Base-by-base conservation (phyloP, 2,888 invertebrate genomes). In the Mactromeris polynyma region DNA sequence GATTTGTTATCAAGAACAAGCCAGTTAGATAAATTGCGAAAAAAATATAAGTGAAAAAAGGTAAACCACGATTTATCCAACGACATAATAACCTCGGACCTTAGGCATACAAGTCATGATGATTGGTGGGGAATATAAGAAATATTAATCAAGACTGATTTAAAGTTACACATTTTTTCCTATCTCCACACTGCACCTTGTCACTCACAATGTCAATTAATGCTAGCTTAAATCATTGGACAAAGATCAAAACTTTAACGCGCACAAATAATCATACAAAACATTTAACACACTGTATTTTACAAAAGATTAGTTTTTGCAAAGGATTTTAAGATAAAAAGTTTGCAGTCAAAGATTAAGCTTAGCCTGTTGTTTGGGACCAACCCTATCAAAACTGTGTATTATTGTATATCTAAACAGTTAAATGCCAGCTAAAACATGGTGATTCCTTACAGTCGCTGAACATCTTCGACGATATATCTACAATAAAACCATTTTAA, bases 351-450 rank as follows among this genome's bases (percentile, higher is more conserved):
- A 14, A 69, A 69, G 31, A 33, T 33, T 11, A 69, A 58, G 54
- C 58, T 58, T 69, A 69, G 69, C 69, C 1, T 33, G 31, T 33
- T 69, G 31, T 69, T 36, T 73, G 58, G 73, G n/a, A 33, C 4
- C 33, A 33, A 19, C 73, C 36, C 31, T 73, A 33, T 73, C 79
- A 79, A 46, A 26, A 42, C 21, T 26, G 14, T n/a, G 42, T 79
- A 46, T 40, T 40, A 31, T 46, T 42, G 36, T 79, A 79, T 42
- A 79, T 79, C n/a, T 79, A 40, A 79, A 42, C n/a, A 42, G 79
- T 79, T 79, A 46, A 79, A 79, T 79, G 46, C 6, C 46, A 73
- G 36, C 36, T 73, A 73, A 69, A 73, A 73, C 36, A 73, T 73
- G 36, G 31, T 73, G 33, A 33, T 73, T 73, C 73, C 73, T 73